Base-by-base conservation (phyloP, 2,797 vertebrate genomes). In the Gallinago nigripennis region DNA sequence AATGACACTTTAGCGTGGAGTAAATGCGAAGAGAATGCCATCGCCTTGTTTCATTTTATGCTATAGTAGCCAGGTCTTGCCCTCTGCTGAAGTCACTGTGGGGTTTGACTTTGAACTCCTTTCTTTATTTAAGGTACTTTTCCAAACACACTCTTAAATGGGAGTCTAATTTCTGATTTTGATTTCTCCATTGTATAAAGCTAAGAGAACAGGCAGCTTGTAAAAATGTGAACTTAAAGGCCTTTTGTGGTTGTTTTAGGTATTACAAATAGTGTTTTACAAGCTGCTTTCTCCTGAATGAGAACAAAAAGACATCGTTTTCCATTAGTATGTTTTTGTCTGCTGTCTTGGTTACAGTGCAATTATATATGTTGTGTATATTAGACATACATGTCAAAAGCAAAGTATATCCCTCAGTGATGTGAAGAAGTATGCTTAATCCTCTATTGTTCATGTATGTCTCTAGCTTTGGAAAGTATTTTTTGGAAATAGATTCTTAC, bases 401-500 rank as follows among this genome's bases (percentile, higher is more conserved):
- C 50, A 93, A 64, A 93, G 15, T 77, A 69, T 65, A 89, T 81
- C 33, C 58, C 60, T 90, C n/a, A 45, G 84, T 69, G 78, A 82
- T 83, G 18, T 28, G 53, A 89, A 93, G 48, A 92, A 92, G 79
- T 53, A 27, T 1, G 3, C 57, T 91, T 80, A 68, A 68, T 92
- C 31, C 43, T 73, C 79, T 51, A 68, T 77, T 81, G 56, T 64
- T 95, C 63, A 24, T 92, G 6, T 58, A 33, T 27, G 43, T 82
- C 58, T 91, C 10, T 48, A 73, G 46, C n/a, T 92, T 79, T 57
- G 27, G 30, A 56, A 87, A 63, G 43, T 63, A 35, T 76, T 97
- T 88, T 76, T 94, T 94, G 46, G 76, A 94, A 95, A 57, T 21
- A 78, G 27, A 63, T 72, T 76, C 37, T 88, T 75, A 57, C 14